phyloP scores from a whole-genome alignment of 2,113 vertebrate species.

The Anolis carolinensis region DNA sequence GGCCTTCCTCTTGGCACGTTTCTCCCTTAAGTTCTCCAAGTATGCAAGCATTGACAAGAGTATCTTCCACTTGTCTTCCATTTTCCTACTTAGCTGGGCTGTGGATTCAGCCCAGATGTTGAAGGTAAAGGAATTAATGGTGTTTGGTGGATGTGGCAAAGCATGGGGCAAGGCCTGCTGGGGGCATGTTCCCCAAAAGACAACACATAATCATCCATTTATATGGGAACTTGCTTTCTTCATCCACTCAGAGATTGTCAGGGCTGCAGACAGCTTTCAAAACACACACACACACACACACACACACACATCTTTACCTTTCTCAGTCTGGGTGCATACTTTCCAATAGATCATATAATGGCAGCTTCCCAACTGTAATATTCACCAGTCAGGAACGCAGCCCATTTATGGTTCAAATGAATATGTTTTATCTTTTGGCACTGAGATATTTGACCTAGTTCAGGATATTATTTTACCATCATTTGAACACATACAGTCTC shows the following conservation, averaged over 20 bases:
- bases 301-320: background rate
- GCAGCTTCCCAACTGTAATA: constrained; percentile 19
- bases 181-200: background rate
- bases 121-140: background rate
- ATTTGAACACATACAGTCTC: background rate
- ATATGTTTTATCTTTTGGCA: constrained; percentile 19
- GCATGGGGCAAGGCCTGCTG: background rate
- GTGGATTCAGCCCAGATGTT: background rate
- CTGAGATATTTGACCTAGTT: background rate
- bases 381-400: constrained; percentile 13
- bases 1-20: too few relatives aligned
- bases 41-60: background rate
- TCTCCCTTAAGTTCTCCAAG: too few relatives aligned
- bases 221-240: background rate
- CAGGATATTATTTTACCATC: background rate
- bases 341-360: constrained; percentile 10
- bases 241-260: background rate
- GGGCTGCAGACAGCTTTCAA: background rate
- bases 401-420: background rate
- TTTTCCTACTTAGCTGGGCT: background rate
- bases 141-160: too few relatives aligned
- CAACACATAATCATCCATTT: background rate
- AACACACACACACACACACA: too few relatives aligned
- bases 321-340: background rate
- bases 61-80: background rate